A percentile compares a stretch with the other conserved stretches of the same genome.
phyloP scores from a whole-genome alignment of 2,113 vertebrate species.

The Chunga burmeisteri region DNA sequence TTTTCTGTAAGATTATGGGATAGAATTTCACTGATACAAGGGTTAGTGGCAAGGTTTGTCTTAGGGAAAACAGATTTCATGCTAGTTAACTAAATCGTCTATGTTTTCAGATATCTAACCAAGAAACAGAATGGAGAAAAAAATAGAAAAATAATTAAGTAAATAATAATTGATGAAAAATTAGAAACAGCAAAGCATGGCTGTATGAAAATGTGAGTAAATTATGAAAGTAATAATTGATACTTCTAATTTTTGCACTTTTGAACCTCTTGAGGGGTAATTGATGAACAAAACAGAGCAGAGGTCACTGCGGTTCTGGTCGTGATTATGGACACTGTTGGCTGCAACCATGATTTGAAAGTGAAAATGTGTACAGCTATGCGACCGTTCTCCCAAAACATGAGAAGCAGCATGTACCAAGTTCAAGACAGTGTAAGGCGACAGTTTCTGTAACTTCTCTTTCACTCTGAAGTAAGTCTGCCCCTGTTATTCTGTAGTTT shows the following conservation, averaged over 20 bases:
- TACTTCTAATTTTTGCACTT: not conserved
- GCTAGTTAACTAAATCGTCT: not conserved
- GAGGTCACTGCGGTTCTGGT: not conserved
- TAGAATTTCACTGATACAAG: not conserved
- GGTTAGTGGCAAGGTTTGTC: not conserved
- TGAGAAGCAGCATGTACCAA: not conserved
- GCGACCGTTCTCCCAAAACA: not conserved
- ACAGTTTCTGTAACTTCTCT: not conserved
- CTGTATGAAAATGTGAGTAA: not conserved
- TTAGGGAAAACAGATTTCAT: not conserved
- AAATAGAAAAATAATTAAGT: not conserved
- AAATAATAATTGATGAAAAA: not conserved
- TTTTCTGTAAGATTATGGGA: not conserved
- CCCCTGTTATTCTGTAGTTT: not conserved
- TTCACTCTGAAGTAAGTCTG: not conserved
- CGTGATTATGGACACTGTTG: not conserved
- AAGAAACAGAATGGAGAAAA: not conserved
- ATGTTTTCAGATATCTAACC: not conserved
- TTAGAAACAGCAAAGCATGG: not conserved
- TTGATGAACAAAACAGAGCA: not conserved
- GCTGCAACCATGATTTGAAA: not conserved
- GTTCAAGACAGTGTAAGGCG: not conserved
- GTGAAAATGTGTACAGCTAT: not conserved
- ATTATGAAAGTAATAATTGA: not conserved
- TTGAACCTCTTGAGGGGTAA: not conserved